A percentile compares a stretch with the other conserved stretches of the same genome.
Conservation (phyloP, 2,797 vertebrate genomes). For the Artibeus lituratus region DNA sequence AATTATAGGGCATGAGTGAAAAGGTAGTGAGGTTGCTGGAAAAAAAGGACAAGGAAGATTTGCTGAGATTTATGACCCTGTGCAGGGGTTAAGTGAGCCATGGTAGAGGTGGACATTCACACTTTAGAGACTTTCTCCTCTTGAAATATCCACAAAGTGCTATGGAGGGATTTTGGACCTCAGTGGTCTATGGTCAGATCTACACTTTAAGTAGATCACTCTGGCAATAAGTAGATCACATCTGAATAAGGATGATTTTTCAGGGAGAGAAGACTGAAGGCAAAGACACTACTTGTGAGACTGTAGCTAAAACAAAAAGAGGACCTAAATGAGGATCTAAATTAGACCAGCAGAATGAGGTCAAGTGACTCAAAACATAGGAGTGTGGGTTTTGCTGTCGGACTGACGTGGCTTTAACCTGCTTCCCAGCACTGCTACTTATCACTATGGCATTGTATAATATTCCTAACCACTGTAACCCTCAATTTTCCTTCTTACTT, state of each 20-base stretch:
- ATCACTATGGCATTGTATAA: background rate
- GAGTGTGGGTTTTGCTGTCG: background rate
- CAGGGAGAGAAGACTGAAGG: background rate
- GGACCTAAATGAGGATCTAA: background rate
- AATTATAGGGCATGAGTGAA: background rate
- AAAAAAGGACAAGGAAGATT: background rate
- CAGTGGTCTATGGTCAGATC: background rate
- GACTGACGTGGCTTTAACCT: background rate
- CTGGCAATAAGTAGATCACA: background rate
- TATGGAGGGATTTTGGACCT: background rate
- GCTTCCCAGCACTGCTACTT: background rate
- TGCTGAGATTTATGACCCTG: background rate
- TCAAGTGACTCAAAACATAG: background rate
- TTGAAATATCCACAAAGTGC: background rate
- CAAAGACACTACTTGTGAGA: background rate
- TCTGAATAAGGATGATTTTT: background rate
- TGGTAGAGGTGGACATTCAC: background rate
- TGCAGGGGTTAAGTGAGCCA: background rate
- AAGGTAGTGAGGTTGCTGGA: background rate
- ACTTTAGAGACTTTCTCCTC: background rate
- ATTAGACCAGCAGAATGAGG: background rate
- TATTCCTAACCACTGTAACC: background rate
- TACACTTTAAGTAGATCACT: background rate
- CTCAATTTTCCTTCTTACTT: background rate
- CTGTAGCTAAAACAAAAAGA: background rate